Evolutionary conservation across 2,888 invertebrate species (phyloP), one percentile per base, ranked within the genome.

Genomic region (Polydrusus cervinus): DNA sequence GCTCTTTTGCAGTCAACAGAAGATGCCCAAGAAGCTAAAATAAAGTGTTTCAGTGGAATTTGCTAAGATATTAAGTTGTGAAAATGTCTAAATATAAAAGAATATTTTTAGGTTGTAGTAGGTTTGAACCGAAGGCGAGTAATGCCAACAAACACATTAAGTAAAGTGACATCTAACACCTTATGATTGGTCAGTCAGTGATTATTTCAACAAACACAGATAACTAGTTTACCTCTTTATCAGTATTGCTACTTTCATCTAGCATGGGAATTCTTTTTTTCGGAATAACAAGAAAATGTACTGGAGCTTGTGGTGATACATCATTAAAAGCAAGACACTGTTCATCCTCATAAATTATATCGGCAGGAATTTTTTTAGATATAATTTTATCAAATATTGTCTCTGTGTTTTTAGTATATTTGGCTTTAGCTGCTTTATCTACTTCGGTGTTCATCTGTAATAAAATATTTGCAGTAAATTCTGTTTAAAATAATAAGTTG

Each of bases 211-310:
- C 5, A 25, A 1, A 25, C 5, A 3, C 25, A 25, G 1, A 25
- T 25, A 25, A 25, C 3, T 25, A 25, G 6, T 47, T 76, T 83
- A 86, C 87, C 55, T 85, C 81, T 79, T 90, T 88, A 80, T 89
- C 90, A 0, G 83, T 85, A 45, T 90, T 90, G 0, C 88, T 88
- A 34, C 91, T 91, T 78, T 91, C 90, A 78, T 90, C 89, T 47
- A 96, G 84, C 83, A 90, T 90, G 0, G 91, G 86, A 77, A 96
- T 93, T 62, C 91, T 88, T 79, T 91, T 90, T 85, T 94, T 94
- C 0, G 96, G 96, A 78, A 96, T 94, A 6, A 96, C 94, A 7
- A 96, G 88, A 84, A 96, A 95, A 86, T 96, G 96, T 0, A 91
- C 90, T 0, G 96, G 96, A 0, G 95, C 96, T 85, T 95, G 95